These are phyloP conservation scores for Naso thynnoides DNA, from an alignment of 2,797 vertebrate genomes.

Conservation along the genomic window DNA sequence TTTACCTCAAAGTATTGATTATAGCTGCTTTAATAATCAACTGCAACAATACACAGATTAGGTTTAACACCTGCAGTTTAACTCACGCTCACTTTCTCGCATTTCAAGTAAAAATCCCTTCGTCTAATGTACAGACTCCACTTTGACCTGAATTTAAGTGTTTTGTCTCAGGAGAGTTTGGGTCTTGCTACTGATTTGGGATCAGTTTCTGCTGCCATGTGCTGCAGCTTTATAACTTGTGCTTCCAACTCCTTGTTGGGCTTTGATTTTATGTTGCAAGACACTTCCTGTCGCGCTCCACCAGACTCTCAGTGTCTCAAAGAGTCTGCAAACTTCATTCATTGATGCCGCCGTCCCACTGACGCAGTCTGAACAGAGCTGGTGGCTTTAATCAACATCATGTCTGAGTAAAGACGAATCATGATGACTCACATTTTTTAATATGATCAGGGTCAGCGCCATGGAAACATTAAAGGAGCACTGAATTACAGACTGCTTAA, in stretches of 20 bases:
- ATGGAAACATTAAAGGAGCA: slow-evolving; percentile 10
- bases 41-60: no score
- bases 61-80: not conserved
- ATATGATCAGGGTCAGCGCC: slow-evolving; percentile 5
- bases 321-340: slow-evolving; percentile 24
- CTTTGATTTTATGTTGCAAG: slow-evolving; percentile 18
- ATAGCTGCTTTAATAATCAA: not conserved
- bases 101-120: not conserved
- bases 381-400: slow-evolving; percentile 30
- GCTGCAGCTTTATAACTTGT: slow-evolving; percentile 36
- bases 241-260: slow-evolving; percentile 36
- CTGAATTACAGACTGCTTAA: not conserved
- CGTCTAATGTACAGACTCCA: not conserved
- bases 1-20: not conserved
- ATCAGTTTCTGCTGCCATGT: slow-evolving; percentile 58
- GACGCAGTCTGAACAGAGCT: not conserved
- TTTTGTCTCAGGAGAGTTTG: slow-evolving; percentile 8
- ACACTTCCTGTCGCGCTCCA: slow-evolving; percentile 9
- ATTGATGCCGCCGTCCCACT: not conserved
- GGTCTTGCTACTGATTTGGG: slow-evolving; percentile 41
- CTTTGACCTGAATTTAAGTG: not conserved
- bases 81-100: not conserved
- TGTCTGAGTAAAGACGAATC: not conserved
- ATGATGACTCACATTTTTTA: slow-evolving; percentile 10
- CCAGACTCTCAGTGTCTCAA: not conserved